A percentile compares a stretch with the other conserved stretches of the same genome.
Evolutionary conservation across 2,113 vertebrate species (phyloP).

Genomic region (Eulemur rufifrons): DNA sequence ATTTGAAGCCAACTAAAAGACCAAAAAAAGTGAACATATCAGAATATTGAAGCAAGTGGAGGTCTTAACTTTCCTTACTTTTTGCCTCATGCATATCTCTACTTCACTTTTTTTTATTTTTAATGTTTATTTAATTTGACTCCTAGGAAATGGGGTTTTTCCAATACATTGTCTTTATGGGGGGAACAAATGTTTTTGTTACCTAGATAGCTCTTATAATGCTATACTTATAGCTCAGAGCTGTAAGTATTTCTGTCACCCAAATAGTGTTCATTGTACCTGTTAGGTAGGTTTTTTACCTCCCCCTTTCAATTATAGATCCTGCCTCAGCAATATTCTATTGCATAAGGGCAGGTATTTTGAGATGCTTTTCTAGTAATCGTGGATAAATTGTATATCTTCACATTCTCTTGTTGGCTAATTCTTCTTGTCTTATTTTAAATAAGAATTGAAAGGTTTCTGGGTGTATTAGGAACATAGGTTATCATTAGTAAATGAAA

Average conservation of each 20-base stretch:
- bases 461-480: neutral
- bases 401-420: neutral
- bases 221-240: too few species aligned
- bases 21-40: neutral
- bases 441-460: neutral
- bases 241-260: too few species aligned
- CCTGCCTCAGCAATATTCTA: neutral
- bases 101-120: neutral
- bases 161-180: too few species aligned
- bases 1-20: constrained; percentile 30
- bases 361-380: neutral
- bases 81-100: neutral
- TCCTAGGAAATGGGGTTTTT: too few species aligned
- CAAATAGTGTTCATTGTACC: too few species aligned
- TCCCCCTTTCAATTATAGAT: neutral
- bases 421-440: neutral
- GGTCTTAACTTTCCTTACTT: neutral
- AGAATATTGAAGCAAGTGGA: neutral
- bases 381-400: neutral
- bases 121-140: too few species aligned
- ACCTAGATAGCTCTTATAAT: too few species aligned
- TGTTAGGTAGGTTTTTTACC: too few species aligned
- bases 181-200: too few species aligned
- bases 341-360: neutral
- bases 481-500: neutral